Evolutionary conservation across 2,888 invertebrate species (phyloP), one percentile per base, ranked within the genome.

Genomic region (Drosophila fulvimacula): DNA sequence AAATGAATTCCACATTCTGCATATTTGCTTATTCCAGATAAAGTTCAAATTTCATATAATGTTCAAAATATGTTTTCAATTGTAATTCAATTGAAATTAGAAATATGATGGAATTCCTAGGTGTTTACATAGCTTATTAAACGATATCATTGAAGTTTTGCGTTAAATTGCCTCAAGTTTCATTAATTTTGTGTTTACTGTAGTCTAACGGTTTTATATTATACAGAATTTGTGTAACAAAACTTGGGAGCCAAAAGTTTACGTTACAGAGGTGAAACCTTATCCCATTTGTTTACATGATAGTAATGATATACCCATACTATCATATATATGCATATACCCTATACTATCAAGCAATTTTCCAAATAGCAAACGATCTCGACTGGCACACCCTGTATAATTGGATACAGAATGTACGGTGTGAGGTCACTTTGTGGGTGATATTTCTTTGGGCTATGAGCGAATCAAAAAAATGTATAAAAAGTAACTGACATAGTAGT

Each of bases 351-450:
- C 0, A 30, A 24, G n/a, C 9, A 5, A n/a, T 48, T 48, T 30
- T n/a, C 1, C 32, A 32, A 30, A 32, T 49, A 13, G 5, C 17
- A 21, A 19, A 34, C 15, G 15, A 34, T 34, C 51, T 11, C n/a
- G 30, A 27, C n/a, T 27, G 27, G 27, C 46, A 24, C 52, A 52
- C 52, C 52, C 52, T 52, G 52, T 52, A 52, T 38, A n/a, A 21
- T 21, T 34, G 7, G 34, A 15, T 34, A 51, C 34, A 34, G 17
- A 34, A 24, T 17, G 24, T n/a, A n/a, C n/a, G 24, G 10, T 7
- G 38, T 38, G 52, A 52, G 52, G 11, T 52, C 52, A 52, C 38
- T 52, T 52, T 38, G 36, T 38, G 52, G 24, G 24, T 38, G 24
- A 38, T n/a, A 38, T 24, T 24, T 38, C 21, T 27, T 5, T 24